These are phyloP conservation scores for Cotesia congregata DNA, from an alignment of 2,888 invertebrate genomes.

Conservation along the genomic window DNA sequence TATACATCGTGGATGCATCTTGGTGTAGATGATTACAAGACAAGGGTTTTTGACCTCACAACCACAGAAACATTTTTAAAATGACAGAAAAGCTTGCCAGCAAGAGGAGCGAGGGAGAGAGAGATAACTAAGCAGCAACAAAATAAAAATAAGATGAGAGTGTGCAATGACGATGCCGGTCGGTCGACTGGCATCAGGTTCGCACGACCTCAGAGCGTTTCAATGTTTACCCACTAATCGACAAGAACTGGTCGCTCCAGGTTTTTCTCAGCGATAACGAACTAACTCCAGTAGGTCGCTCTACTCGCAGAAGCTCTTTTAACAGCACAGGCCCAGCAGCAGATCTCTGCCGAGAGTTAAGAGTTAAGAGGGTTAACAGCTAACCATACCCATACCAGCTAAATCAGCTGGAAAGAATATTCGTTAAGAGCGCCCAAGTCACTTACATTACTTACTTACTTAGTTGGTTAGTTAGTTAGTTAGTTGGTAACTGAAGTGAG, in stretches of 20 bases:
- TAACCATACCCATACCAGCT: not conserved
- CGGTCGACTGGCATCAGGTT: conserved; percentile 48
- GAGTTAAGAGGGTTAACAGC: not conserved
- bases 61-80: conserved; percentile 34
- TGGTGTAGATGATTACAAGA: conserved; percentile 21
- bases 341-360: not conserved
- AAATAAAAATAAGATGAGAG: not conserved
- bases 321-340: not conserved
- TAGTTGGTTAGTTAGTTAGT: not conserved
- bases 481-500: not conserved
- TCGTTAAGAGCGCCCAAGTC: not conserved
- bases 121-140: not conserved
- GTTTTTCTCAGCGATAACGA: conserved; percentile 58
- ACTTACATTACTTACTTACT: too few relatives aligned
- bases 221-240: conserved; percentile 62
- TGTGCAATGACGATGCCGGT: conserved; percentile 40
- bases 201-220: conserved; percentile 59
- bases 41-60: conserved; percentile 25
- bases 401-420: not conserved
- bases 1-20: conserved; percentile 6
- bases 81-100: conserved; percentile 35
- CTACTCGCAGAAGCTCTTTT: not conserved
- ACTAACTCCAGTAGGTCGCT: conserved; percentile 57
- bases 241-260: conserved; percentile 62
- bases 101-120: not conserved